Base-by-base conservation (phyloP, 2,888 invertebrate genomes). In the Oligia fasciuncula region DNA sequence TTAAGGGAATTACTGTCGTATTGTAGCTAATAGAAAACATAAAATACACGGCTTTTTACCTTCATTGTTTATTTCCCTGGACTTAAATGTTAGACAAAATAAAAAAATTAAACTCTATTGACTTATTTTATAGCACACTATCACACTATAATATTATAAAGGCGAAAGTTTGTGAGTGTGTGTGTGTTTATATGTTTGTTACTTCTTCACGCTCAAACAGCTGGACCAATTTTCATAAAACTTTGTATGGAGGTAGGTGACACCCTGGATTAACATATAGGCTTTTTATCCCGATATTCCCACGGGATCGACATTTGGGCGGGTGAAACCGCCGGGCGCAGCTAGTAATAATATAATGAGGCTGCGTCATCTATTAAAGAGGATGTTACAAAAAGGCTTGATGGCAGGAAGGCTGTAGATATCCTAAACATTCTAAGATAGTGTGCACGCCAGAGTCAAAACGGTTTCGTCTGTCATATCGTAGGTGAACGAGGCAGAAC, bases 381-480 rank as follows among this genome's bases (percentile, higher is more conserved):
- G 67, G 70, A 46, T 77, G 13, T 63, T 71, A 66, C 35, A 40
- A 57, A 79, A 68, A 17, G n/a, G 35, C 29, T 84, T 67, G n/a
- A 54, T n/a, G 43, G n/a, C 57, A 35, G 77, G 76, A 85, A 83
- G 83, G 73, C 54, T 77, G 69, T 62, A 67, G 46, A 54, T 67
- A 67, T 57, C 57, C 79, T 79, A 68, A 80, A 67, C 51, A 17
- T 78, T 81, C 69, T 80, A 72, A 77, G n/a, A 68, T 17, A 8
- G 46, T 35, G 51, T 6, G 51, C 80, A 80, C 40, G 73, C 3
- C 14, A 77, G n/a, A 43, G 4, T 4, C n/a, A 60, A 60, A 60
- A 60, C n/a, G 11, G n/a, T n/a, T n/a, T 60, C 11, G n/a, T n/a
- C 57, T 0, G 57, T 57, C n/a, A 1, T 57, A n/a, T 57, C 57